Evolutionary conservation across 2,797 vertebrate genomes (phyloP).

Genomic region (Synaphobranchus kaupii): DNA sequence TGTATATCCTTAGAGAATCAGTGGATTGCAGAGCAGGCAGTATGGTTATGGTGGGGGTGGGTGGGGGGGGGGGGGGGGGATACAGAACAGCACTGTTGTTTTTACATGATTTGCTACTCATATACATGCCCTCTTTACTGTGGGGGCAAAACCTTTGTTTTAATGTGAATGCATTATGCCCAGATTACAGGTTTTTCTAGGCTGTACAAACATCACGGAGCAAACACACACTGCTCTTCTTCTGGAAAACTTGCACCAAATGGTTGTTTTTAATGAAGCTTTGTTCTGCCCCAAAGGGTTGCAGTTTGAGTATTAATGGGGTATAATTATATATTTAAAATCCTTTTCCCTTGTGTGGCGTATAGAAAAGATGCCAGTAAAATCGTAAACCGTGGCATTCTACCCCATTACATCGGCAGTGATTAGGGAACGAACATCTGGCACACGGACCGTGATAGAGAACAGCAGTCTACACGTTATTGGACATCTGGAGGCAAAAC

Average conservation of each 20-base stretch:
- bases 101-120: not conserved
- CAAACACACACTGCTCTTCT: not conserved
- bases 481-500: slow-evolving; percentile 95
- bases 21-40: not conserved
- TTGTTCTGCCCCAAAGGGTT: slow-evolving; percentile 86
- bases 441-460: slow-evolving; percentile 91
- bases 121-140: not conserved
- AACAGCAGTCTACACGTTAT: slow-evolving; percentile 92
- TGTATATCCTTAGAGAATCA: not conserved
- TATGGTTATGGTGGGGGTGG: not conserved
- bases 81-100: not conserved
- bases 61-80: not conserved
- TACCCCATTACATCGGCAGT: slow-evolving; percentile 97
- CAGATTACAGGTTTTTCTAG: not conserved
- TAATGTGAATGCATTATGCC: not conserved
- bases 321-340: slow-evolving; percentile 98
- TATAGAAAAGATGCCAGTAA: slow-evolving; percentile 94
- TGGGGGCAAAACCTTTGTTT: not conserved
- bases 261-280: slow-evolving; percentile 90
- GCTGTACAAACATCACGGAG: not conserved
- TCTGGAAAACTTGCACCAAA: slow-evolving; percentile 76
- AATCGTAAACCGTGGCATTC: slow-evolving; percentile 96
- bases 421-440: slow-evolving; percentile 97
- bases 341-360: slow-evolving; percentile 93
- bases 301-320: slow-evolving; percentile 91